phyloP scores from a whole-genome alignment of 2,113 vertebrate species.

The Apeltes quadracus region DNA sequence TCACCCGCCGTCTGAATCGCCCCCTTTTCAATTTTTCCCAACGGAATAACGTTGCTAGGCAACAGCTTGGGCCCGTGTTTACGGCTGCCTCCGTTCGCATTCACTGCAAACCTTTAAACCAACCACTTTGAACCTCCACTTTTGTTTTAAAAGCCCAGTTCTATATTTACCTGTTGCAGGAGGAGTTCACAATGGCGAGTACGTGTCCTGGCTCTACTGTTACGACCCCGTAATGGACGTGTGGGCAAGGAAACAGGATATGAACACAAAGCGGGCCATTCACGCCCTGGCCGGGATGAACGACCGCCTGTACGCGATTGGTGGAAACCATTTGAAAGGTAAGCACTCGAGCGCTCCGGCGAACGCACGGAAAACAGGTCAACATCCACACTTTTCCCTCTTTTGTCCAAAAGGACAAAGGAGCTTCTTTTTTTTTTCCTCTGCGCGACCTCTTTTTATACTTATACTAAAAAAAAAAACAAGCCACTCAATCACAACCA shows the following conservation, averaged over 20 bases:
- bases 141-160: constrained; percentile 1
- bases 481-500: background rate
- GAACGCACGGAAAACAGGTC: constrained; percentile 32
- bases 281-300: constrained; percentile 97
- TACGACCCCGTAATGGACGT: constrained; percentile 99
- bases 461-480: constrained; percentile 4
- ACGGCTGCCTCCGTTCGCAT: background rate
- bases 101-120: too few relatives aligned
- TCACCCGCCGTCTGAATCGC: background rate
- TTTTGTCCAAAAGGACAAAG: too few relatives aligned
- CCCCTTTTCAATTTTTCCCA: background rate
- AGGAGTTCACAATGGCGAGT: constrained; percentile 98
- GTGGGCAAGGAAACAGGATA: constrained; percentile 98
- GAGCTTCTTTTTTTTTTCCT: too few relatives aligned
- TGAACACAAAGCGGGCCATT: constrained; percentile 99
- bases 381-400: constrained; percentile 7
- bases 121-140: background rate
- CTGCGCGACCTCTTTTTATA: constrained; percentile 10
- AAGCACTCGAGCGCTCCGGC: constrained; percentile 49
- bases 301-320: constrained; percentile 97
- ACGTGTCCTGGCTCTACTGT: constrained; percentile 98
- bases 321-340: constrained; percentile 99
- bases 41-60: background rate
- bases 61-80: background rate
- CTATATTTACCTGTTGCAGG: constrained; percentile 78